phyloP scores from a whole-genome alignment of 2,888 invertebrate species.

The Coenonympha arcania region DNA sequence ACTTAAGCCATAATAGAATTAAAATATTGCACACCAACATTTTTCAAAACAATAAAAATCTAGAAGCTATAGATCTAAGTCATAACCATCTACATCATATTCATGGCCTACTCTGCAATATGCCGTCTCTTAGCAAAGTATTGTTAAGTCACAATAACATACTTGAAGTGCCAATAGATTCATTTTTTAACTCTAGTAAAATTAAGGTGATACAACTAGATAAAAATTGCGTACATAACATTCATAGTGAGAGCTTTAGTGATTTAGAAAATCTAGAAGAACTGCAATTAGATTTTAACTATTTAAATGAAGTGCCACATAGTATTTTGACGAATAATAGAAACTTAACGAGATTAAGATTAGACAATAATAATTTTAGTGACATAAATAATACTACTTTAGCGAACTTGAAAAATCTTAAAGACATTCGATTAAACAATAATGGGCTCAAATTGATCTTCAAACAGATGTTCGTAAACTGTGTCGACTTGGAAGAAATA shows the following conservation, averaged over 20 bases:
- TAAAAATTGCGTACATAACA: constrained; percentile 86
- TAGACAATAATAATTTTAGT: constrained; percentile 88
- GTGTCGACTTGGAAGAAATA: constrained; percentile 83
- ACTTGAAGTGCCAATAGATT: constrained; percentile 86
- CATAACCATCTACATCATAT: constrained; percentile 93
- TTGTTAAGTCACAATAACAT: constrained; percentile 92
- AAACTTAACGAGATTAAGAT: constrained; percentile 83
- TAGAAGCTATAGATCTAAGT: constrained; percentile 87
- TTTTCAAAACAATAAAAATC: constrained; percentile 83
- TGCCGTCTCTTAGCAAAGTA: constrained; percentile 85
- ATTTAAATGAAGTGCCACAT: constrained; percentile 84
- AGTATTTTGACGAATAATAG: constrained; percentile 83
- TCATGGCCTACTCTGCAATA: constrained; percentile 84
- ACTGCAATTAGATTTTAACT: constrained; percentile 88
- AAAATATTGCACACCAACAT: constrained; percentile 83
- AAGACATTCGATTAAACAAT: constrained; percentile 87
- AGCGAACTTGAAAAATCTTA: constrained; percentile 79
- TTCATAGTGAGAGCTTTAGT: constrained; percentile 85
- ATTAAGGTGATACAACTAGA: constrained; percentile 87
- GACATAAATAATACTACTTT: constrained; percentile 86
- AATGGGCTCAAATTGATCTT: constrained; percentile 84
- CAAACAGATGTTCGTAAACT: constrained; percentile 83
- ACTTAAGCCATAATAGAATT: constrained; percentile 90
- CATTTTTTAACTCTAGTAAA: constrained; percentile 85
- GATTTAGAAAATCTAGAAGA: constrained; percentile 84